Evolutionary conservation across 2,888 invertebrate genomes (phyloP).

Genomic region (Plutella xylostella): DNA sequence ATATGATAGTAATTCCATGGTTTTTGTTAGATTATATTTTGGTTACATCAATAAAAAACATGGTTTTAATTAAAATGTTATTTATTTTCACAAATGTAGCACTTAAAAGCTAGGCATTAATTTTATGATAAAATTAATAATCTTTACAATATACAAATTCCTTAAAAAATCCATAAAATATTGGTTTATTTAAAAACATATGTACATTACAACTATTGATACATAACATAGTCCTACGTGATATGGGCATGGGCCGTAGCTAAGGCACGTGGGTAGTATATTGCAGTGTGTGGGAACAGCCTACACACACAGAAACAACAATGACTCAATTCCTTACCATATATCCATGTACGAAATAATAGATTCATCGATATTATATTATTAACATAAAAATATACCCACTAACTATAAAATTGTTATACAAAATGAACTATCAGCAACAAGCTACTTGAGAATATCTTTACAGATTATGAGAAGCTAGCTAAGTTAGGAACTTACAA

Average conservation of each 20-base stretch:
- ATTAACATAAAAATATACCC: constrained; percentile 33
- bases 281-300: constrained; percentile 22
- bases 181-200: constrained; percentile 66
- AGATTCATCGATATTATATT: constrained; percentile 36
- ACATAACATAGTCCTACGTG: constrained; percentile 57
- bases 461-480: constrained; percentile 45
- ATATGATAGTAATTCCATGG: constrained; percentile 5
- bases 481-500: constrained; percentile 67
- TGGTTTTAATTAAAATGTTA: constrained; percentile 45
- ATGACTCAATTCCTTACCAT: constrained; percentile 22
- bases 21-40: neutral
- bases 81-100: constrained; percentile 69
- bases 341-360: constrained; percentile 34
- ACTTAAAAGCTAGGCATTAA: constrained; percentile 66
- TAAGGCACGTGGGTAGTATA: constrained; percentile 60
- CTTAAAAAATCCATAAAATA: constrained; percentile 69
- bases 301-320: constrained; percentile 3
- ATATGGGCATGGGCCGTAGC: constrained; percentile 62
- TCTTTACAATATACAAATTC: constrained; percentile 71
- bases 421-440: constrained; percentile 36
- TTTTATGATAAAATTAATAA: constrained; percentile 65
- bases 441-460: constrained; percentile 38
- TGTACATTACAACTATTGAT: constrained; percentile 65
- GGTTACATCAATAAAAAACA: constrained; percentile 59
- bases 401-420: constrained; percentile 33